Evolutionary conservation across 2,797 vertebrate species (phyloP), one percentile per base, ranked within the genome.

Genomic region (Xerus rutilus): DNA sequence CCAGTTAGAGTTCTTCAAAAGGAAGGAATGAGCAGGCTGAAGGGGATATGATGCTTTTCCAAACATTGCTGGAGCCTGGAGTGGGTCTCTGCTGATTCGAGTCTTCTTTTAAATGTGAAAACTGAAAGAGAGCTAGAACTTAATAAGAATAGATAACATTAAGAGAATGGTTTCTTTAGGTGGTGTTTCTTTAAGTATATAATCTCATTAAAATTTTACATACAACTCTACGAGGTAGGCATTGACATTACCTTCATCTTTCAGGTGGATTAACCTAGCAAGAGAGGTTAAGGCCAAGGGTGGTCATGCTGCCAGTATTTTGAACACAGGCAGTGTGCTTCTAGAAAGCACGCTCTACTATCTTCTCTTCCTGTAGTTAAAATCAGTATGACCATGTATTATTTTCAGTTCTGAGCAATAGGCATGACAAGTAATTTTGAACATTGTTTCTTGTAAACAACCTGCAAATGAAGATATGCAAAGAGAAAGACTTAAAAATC

Each of bases 61-160:
- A 94, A 90, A 72, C 62, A 96, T 90, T 86, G 76, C 86, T 72
- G 85, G 73, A 94, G 21, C 90, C n/a, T 45, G 70, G 88, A 95
- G 57, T 59, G 25, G 4, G 79, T 12, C 20, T 92, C 13, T 92
- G 79, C 96, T 77, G 76, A 86, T 77, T 82, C 93, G 39, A 8
- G 18, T 90, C 90, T 96, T 97, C 70, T 4, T 94, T 96, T 94
- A 91, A 89, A 96, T 89, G 79, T 85, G 72, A 85, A 94, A 81
- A 73, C 25, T 59, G 28, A 54, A 73, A 83, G 54, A 88, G 54
- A 83, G 54, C 12, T 91, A 69, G 20, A 81, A 67, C 84, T 74
- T 35, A 88, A 39, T 54, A 76, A 28, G 59, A 67, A 72, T 1
- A 20, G 28, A 35, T 20, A 49, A 67, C 5, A 86, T 57, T 65